These are phyloP conservation scores for Harpalus rubripes DNA, from an alignment of 2,888 invertebrate species.

Conservation along the genomic window DNA sequence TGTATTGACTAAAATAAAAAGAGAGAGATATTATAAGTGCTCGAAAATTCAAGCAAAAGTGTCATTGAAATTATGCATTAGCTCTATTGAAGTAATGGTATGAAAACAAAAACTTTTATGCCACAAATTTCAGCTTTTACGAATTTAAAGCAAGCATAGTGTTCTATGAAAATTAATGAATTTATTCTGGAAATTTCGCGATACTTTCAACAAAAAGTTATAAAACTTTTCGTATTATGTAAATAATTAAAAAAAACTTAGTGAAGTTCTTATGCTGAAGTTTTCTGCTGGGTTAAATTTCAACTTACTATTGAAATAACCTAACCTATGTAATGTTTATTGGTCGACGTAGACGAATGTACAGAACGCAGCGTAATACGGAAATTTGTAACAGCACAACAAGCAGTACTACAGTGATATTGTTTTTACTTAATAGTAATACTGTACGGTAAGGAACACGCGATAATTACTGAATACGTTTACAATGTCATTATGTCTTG, in stretches of 20 bases:
- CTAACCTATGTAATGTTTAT: background rate
- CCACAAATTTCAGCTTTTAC: background rate
- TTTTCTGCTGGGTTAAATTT: background rate
- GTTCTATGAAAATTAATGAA: background rate
- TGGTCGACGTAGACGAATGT: constrained; percentile 13
- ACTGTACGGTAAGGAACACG: constrained; percentile 60
- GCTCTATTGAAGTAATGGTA: no score
- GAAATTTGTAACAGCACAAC: constrained; percentile 36
- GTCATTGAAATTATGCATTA: no score
- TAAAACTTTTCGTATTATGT: background rate
- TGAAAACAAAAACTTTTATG: no score
- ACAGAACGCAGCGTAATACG: constrained; percentile 29
- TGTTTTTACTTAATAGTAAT: constrained; percentile 43
- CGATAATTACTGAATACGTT: constrained; percentile 38
- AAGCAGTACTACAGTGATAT: constrained; percentile 36
- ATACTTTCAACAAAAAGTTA: background rate
- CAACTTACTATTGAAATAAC: constrained; percentile 17
- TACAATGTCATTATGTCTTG: constrained; percentile 42
- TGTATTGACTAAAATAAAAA: no score
- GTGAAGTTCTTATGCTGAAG: background rate
- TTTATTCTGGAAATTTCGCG: background rate
- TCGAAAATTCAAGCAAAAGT: no score
- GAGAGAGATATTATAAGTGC: no score
- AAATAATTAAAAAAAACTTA: background rate
- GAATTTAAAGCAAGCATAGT: background rate